phyloP scores from a whole-genome alignment of 2,888 invertebrate species.

The Aradus depressus region DNA sequence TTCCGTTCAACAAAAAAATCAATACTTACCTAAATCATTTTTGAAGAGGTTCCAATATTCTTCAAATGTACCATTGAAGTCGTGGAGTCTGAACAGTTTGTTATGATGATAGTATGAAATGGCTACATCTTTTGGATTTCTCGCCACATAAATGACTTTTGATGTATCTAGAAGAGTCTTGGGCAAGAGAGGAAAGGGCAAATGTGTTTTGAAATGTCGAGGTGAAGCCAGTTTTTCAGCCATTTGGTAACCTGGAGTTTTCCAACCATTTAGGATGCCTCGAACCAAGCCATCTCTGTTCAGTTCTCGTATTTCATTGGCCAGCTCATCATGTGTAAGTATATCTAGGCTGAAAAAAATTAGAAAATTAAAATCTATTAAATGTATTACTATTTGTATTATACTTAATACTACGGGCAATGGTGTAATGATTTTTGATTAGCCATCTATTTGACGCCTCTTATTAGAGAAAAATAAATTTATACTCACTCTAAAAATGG shows the following conservation, averaged over 20 bases:
- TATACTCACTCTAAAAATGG: conserved; percentile 66
- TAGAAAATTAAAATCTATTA: not conserved
- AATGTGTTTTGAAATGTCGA: conserved; percentile 45
- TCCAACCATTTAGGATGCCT: conserved; percentile 19
- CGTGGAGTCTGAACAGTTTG: conserved; percentile 54
- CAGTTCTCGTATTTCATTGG: conserved; percentile 24
- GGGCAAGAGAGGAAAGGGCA: conserved; percentile 63
- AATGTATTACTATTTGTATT: not conserved
- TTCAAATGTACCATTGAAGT: conserved; percentile 54
- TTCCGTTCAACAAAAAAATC: not conserved
- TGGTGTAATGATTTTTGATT: too few species aligned
- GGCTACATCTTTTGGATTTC: conserved; percentile 76
- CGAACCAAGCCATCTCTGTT: conserved; percentile 21
- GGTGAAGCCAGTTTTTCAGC: conserved; percentile 22
- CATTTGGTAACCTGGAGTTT: conserved; percentile 25
- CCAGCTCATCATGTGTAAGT: conserved; percentile 26
- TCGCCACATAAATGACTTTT: conserved; percentile 66
- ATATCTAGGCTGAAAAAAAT: conserved; percentile 48
- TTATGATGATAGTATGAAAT: conserved; percentile 76
- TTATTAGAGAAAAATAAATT: conserved; percentile 8
- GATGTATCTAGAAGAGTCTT: conserved; percentile 44
- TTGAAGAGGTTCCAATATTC: conserved; percentile 59
- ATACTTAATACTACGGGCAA: too few species aligned
- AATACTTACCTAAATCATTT: conserved; percentile 40
- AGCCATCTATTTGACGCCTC: too few species aligned